phyloP scores from a whole-genome alignment of 2,888 invertebrate species.

The Ornithoptera alexandrae region DNA sequence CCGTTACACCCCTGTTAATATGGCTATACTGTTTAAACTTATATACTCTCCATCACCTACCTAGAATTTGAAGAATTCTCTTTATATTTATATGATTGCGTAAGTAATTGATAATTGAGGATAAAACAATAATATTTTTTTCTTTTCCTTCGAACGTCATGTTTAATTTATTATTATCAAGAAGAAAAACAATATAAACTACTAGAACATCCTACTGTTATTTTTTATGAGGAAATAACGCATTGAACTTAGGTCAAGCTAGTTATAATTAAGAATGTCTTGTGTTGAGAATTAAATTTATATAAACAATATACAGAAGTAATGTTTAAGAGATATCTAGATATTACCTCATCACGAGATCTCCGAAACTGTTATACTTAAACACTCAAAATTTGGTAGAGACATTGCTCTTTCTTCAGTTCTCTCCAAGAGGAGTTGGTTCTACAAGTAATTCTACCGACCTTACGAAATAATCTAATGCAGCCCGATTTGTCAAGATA shows the following conservation, averaged over 20 bases:
- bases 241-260: not conserved
- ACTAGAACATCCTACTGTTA: slow-evolving; percentile 1
- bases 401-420: no score
- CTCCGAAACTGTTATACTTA: no score
- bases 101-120: slow-evolving; percentile 29
- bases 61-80: slow-evolving; percentile 39
- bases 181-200: slow-evolving; percentile 14
- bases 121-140: slow-evolving; percentile 6
- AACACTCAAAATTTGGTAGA: no score
- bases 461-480: no score
- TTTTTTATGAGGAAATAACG: slow-evolving; percentile 1
- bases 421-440: no score
- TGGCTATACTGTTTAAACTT: no score
- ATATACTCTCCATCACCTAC: no score
- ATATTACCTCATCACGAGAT: no score
- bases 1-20: no score
- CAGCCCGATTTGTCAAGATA: no score
- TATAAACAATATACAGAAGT: not conserved
- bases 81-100: slow-evolving; percentile 32
- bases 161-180: slow-evolving; percentile 16
- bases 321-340: not conserved
- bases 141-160: slow-evolving; percentile 16
- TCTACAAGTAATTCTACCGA: no score
- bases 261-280: not conserved
- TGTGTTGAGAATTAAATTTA: not conserved